Conservation (phyloP, 2,113 vertebrate species). For the Xiphophorus couchianus region DNA sequence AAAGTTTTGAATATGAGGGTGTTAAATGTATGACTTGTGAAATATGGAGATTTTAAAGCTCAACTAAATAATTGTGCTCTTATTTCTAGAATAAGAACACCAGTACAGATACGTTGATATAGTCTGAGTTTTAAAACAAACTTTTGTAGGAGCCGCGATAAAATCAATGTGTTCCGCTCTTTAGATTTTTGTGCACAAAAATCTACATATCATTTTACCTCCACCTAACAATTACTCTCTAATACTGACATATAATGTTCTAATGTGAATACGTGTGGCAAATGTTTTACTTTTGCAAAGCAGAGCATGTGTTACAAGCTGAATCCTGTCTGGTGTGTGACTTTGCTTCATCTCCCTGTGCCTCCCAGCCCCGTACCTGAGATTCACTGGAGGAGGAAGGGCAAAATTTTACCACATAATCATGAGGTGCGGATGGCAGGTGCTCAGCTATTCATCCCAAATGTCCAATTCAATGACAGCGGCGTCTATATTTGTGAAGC, state of each 20-base stretch:
- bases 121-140: too few relatives aligned
- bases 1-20: not conserved
- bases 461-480: constrained; percentile 90
- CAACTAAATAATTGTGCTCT: too few relatives aligned
- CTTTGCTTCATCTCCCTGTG: constrained; percentile 10
- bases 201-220: too few relatives aligned
- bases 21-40: too few relatives aligned
- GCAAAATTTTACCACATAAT: constrained; percentile 84
- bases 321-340: not conserved
- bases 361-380: constrained; percentile 90
- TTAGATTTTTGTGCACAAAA: too few relatives aligned
- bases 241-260: not conserved
- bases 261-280: not conserved
- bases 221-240: too few relatives aligned
- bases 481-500: constrained; percentile 92
- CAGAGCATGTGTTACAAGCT: not conserved
- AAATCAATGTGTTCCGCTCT: too few relatives aligned
- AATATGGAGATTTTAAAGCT: too few relatives aligned
- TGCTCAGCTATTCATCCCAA: constrained; percentile 89
- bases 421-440: constrained; percentile 89
- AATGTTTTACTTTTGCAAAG: not conserved
- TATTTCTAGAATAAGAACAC: too few relatives aligned
- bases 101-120: too few relatives aligned
- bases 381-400: constrained; percentile 89
- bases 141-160: too few relatives aligned